Conservation (phyloP, 2,797 vertebrate genomes). For the Malurus leucopterus region DNA sequence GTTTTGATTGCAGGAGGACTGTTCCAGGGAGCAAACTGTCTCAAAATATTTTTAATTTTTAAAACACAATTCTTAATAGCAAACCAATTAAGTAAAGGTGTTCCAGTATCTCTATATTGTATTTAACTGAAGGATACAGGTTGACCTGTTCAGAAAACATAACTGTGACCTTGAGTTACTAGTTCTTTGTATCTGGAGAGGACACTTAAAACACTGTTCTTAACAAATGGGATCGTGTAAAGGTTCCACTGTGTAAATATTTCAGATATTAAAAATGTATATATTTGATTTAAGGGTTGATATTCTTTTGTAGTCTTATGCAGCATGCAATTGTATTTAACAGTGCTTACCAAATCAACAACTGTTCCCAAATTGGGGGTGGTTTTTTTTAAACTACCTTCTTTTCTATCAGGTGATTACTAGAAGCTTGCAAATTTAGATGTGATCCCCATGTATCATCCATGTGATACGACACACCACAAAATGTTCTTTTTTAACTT, state of each 20-base stretch:
- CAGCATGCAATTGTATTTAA: neutral
- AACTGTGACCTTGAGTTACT: constrained; percentile 69
- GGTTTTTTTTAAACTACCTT: neutral
- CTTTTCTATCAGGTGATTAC: neutral
- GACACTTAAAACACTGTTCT: constrained; percentile 76
- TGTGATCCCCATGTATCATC: neutral
- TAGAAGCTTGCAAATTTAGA: neutral
- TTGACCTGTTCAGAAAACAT: constrained; percentile 63
- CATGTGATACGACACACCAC: neutral
- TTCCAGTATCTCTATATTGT: constrained; percentile 64
- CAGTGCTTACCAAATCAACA: neutral
- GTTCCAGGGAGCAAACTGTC: constrained; percentile 63
- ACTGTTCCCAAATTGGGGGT: neutral
- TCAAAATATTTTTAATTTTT: constrained; percentile 62
- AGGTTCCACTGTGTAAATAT: constrained; percentile 80
- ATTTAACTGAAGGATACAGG: constrained; percentile 69
- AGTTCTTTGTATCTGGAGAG: constrained; percentile 68
- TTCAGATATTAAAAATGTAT: constrained; percentile 84
- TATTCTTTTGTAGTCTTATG: constrained; percentile 65
- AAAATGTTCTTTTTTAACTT: neutral
- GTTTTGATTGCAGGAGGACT: constrained; percentile 57
- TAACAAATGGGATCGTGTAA: constrained; percentile 68
- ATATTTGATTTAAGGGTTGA: constrained; percentile 78
- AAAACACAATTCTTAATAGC: constrained; percentile 53
- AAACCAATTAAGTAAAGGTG: constrained; percentile 61